Evolutionary conservation across 2,888 invertebrate genomes (phyloP), one percentile per base, ranked within the genome.

Genomic region (Lamellibrachia satsuma): DNA sequence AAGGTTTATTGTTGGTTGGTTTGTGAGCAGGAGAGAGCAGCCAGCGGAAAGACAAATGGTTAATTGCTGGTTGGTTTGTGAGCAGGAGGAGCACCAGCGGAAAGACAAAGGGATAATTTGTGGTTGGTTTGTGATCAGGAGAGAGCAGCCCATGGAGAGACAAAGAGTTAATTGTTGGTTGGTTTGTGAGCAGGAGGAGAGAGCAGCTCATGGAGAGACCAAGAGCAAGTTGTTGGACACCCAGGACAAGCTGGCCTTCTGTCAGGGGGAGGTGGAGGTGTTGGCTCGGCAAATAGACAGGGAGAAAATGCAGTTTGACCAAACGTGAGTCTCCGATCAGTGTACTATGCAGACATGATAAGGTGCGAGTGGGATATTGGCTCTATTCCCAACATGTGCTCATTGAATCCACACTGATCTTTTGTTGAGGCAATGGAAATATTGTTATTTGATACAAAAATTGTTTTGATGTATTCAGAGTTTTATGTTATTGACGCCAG

Each of bases 191-290:
- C 75, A 93, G 93, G 92, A 93, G 52, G 95, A 95, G 92, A 95
- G 94, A 92, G 55, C 93, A 3, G 94, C 94, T n/a, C 95, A 95
- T 93, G 94, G 94, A 1, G 93, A 95, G 90, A 95, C 95, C 51
- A 94, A 94, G 90, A 92, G 93, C 7, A 92, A 94, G 39, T 93
- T 95, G 75, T 93, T 93, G 92, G 95, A 95, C 92, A 94, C 95
- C 0, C 93, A 94, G 2, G 95, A 95, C 92, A 95, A 95, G 92
- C 93, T 95, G 57, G 95, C 95, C 92, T 94, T 94, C 93, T 95
- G 95, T 6, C 93, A 94, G 91, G 94, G 94, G n/a, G 95, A 95
- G 93, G 93, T 95, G n/a, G 95, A 94, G 90, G 93, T 95, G 11
- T 93, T 95, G 11, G 94, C 93, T 39, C 94, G 94, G 52, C 95